Conservation (phyloP, 2,113 vertebrate species). For the Eretmochelys imbricata region DNA sequence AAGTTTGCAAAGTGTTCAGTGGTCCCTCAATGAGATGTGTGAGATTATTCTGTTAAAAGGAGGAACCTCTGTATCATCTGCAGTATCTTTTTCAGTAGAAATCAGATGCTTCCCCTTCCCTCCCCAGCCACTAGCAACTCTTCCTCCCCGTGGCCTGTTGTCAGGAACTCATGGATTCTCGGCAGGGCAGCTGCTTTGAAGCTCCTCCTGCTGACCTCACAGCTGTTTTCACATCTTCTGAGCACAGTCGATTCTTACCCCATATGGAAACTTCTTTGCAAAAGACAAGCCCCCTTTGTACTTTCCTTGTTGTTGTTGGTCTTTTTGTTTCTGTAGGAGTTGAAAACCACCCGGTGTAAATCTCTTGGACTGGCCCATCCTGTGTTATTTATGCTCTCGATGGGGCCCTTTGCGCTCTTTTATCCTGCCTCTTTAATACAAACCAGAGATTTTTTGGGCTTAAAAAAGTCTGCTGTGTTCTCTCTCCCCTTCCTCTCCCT, state of each 20-base stretch:
- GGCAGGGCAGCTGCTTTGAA: not conserved
- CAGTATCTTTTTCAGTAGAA: not conserved
- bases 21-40: not conserved
- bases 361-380: constrained; percentile 48
- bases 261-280: fast-evolving
- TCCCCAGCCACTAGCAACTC: not conserved
- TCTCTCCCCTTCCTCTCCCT: not conserved
- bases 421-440: constrained; percentile 66
- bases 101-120: not conserved
- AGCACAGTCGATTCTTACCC: not conserved
- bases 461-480: constrained; percentile 12
- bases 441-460: constrained; percentile 67
- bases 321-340: not conserved
- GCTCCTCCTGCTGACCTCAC: not conserved
- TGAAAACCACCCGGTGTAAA: not conserved
- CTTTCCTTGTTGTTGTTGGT: not conserved
- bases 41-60: not conserved
- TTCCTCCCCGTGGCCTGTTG: not conserved
- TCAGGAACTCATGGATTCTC: not conserved
- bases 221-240: not conserved
- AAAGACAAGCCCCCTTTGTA: fast-evolving
- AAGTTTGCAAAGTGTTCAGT: not conserved
- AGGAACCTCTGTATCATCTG: not conserved
- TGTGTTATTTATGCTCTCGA: constrained; percentile 48
- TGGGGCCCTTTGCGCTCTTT: constrained; percentile 46